Base-by-base conservation (phyloP, 2,797 vertebrate species). In the Austrolebias charrua region DNA sequence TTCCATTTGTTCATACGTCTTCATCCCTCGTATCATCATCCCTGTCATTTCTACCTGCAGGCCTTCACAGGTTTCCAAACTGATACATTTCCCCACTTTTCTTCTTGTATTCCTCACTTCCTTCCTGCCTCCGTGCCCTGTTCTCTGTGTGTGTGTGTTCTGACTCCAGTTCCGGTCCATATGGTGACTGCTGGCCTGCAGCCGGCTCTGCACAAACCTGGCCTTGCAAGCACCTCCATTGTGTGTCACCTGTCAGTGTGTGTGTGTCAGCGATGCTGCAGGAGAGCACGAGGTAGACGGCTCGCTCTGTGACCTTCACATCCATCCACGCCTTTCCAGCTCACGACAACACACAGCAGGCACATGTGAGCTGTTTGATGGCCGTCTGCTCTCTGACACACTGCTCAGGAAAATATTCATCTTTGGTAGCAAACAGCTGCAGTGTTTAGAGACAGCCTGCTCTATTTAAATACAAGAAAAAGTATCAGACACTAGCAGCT, bases 151-250 rank as follows among this genome's bases (percentile, higher is more conserved):
- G 76, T 61, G 54, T 69, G 52, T 79, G 76, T 80, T 78, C 75
- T 77, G 71, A 78, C 75, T 85, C 77, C 75, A 87, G 82, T 86
- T 69, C 62, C 66, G 43, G 71, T 83, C 92, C 93, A 93, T 93
- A 92, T 93, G 92, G 92, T 69, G 78, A 86, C 89, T 87, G 90
- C 91, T 91, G 93, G 55, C 91, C 73, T 68, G 45, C 90, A 84
- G 80, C 76, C 90, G 90, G 90, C 86, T 7, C 83, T 45, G 66
- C 72, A 60, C 81, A 83, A 86, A 81, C 88, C 86, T 89, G 87
- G 89, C 84, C 81, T 54, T 79, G 63, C 77, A 71, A 73, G 69
- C 74, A 56, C 75, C 43, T 24, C 60, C 69, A 63, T 29, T 4
- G 29, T 66, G 53, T 72, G 67, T 71, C 47, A 24, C 48, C 56